Conservation (phyloP, 1,140 invertebrate genomes). For the Bombus confusus region DNA sequence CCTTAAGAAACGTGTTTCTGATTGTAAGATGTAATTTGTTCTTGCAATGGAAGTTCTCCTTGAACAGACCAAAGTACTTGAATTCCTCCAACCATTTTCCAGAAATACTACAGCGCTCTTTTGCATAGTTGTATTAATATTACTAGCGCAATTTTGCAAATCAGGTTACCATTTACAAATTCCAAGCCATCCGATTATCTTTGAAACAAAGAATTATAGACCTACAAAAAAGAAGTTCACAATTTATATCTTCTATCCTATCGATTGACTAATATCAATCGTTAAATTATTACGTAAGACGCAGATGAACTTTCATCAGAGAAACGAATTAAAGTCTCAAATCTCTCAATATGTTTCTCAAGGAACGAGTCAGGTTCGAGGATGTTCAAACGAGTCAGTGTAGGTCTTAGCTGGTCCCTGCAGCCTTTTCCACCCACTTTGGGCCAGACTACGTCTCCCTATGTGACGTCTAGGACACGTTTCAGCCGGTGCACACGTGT, state of each 20-base stretch:
- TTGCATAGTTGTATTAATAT: too few species aligned
- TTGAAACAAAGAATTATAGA: neutral
- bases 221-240: neutral
- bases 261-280: neutral
- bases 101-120: too few species aligned
- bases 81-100: neutral
- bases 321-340: neutral
- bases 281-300: neutral
- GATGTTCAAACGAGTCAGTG: neutral
- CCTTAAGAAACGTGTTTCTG: neutral
- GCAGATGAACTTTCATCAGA: neutral
- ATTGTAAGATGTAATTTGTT: neutral
- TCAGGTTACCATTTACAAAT: too few species aligned
- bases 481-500: neutral
- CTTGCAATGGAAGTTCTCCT: neutral
- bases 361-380: neutral
- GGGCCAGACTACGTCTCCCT: conserved; percentile 13
- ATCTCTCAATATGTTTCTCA: neutral
- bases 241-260: neutral
- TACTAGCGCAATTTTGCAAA: too few species aligned
- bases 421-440: conserved; percentile 6
- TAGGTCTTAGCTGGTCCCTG: neutral
- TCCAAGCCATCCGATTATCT: neutral
- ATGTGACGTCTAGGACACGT: conserved; percentile 3
- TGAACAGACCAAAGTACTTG: neutral